Conservation (phyloP, 1,140 invertebrate species). For the Drosophila jambulina region DNA sequence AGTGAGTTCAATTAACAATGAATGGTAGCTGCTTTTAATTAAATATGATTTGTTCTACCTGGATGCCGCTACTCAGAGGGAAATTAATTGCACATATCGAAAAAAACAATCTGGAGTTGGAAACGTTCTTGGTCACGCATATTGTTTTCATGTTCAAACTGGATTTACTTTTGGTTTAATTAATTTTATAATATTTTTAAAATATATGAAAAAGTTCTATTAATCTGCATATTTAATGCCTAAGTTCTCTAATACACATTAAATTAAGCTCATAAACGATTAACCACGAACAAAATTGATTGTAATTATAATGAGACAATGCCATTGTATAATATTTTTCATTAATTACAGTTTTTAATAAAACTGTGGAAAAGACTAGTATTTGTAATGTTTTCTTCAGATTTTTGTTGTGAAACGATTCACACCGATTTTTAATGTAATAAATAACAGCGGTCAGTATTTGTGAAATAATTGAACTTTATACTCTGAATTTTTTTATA, state of each 20-base stretch:
- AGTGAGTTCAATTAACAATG: conserved; percentile 31
- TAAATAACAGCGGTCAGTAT: too few relatives aligned
- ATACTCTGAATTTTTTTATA: too few relatives aligned
- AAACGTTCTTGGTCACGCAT: background rate
- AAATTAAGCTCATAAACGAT: too few relatives aligned
- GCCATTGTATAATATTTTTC: too few relatives aligned
- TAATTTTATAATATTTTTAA: background rate
- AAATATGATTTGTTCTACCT: conserved; percentile 38
- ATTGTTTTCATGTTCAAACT: background rate
- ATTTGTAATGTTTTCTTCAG: too few relatives aligned
- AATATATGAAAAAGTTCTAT: background rate
- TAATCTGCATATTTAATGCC: background rate
- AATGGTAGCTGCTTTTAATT: conserved; percentile 20
- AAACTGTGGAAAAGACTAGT: too few relatives aligned
- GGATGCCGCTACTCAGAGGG: conserved; percentile 12
- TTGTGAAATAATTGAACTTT: too few relatives aligned
- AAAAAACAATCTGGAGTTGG: background rate
- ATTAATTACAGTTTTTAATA: too few relatives aligned
- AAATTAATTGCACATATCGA: conserved; percentile 7
- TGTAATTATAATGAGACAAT: too few relatives aligned
- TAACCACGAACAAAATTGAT: background rate
- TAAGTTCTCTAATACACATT: background rate
- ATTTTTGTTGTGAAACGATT: too few relatives aligned
- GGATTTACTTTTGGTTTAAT: background rate
- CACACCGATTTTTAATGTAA: too few relatives aligned